Conservation (phyloP, 2,888 invertebrate species). For the Panorpa germanica region DNA sequence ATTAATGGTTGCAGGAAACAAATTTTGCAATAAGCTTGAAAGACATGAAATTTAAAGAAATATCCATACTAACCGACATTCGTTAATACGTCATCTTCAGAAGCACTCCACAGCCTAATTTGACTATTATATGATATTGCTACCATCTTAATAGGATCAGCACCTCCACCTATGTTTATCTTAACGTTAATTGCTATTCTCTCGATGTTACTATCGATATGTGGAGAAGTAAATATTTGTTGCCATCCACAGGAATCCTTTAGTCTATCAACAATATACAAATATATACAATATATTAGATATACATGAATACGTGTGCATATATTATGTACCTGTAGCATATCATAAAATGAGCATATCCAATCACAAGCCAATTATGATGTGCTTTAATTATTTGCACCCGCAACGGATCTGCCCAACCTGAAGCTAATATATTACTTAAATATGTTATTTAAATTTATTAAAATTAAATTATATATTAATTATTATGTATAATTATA, state of each 20-base stretch:
- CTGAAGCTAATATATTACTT: constrained; percentile 16
- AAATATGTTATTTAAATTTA: constrained; percentile 3
- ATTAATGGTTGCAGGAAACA: no score
- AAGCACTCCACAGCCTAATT: constrained; percentile 61
- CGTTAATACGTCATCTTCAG: constrained; percentile 52
- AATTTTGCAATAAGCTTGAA: no score
- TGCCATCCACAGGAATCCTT: constrained; percentile 97
- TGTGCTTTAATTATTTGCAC: constrained; percentile 91
- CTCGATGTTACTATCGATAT: constrained; percentile 77
- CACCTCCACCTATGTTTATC: constrained; percentile 27
- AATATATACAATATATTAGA: constrained; percentile 11
- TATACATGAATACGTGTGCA: no score
- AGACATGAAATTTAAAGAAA: no score
- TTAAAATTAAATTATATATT: not conserved
- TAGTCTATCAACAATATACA: constrained; percentile 29
- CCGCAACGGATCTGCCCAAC: constrained; percentile 69
- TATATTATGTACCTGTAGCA: constrained; percentile 76
- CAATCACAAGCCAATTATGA: constrained; percentile 95
- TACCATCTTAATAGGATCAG: constrained; percentile 56
- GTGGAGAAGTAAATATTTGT: constrained; percentile 81
- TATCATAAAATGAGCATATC: constrained; percentile 88
- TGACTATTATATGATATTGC: constrained; percentile 63
- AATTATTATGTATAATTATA: no score
- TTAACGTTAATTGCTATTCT: constrained; percentile 76
- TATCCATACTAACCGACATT: constrained; percentile 48